Percentiles rank a stretch among this genome's conserved stretches.
These are phyloP conservation scores for Pangasius sanitwongsei DNA, from an alignment of 2,797 vertebrate species.

Conservation along the genomic window DNA sequence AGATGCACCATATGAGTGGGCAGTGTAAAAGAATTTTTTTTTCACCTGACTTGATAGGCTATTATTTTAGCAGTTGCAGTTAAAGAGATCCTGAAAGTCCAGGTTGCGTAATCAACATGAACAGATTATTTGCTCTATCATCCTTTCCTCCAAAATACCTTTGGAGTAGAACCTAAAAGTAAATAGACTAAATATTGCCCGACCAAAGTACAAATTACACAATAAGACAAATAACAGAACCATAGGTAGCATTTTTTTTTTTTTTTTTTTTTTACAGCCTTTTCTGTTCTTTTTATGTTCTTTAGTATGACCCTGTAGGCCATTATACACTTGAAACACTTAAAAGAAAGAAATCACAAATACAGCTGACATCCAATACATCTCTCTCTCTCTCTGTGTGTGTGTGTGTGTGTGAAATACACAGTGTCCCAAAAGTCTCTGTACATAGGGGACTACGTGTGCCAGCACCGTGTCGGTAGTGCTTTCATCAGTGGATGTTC, in stretches of 20 bases:
- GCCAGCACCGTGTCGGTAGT: too few species aligned
- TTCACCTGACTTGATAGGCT: neutral
- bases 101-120: neutral
- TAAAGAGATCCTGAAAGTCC: neutral
- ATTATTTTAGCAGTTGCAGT: neutral
- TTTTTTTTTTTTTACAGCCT: neutral
- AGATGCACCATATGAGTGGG: neutral
- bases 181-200: neutral
- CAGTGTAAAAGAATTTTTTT: neutral
- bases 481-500: too few species aligned
- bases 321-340: too few species aligned
- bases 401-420: neutral
- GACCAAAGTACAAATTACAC: neutral
- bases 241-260: neutral
- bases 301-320: neutral
- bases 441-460: too few species aligned
- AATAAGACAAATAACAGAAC: neutral
- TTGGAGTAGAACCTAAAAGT: neutral
- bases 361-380: neutral
- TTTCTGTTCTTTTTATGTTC: neutral
- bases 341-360: neutral
- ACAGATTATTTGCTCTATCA: neutral
- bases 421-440: too few species aligned
- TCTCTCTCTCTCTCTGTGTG: neutral
- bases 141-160: neutral